Conservation (phyloP, 2,113 vertebrate species). For the Apistogramma diplotaenia region DNA sequence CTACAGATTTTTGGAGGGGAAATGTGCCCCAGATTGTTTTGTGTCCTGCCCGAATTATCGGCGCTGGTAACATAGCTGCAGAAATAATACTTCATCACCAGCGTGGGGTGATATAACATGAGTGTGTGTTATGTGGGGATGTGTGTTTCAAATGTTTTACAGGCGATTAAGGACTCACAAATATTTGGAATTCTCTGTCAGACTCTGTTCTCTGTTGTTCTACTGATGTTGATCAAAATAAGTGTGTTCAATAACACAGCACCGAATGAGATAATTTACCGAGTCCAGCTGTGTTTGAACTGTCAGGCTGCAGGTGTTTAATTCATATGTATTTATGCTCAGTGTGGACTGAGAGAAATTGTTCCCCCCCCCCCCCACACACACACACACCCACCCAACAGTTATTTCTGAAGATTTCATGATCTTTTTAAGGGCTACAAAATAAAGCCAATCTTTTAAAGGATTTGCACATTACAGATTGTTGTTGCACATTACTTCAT, state of each 20-base stretch:
- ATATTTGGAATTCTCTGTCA: background rate
- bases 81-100: background rate
- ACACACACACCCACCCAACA: background rate
- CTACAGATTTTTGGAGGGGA: background rate
- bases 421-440: background rate
- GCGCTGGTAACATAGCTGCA: background rate
- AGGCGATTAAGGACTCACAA: background rate
- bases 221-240: background rate
- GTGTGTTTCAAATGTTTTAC: background rate
- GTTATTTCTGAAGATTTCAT: background rate
- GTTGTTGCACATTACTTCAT: slow-evolving; percentile 2
- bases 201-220: background rate
- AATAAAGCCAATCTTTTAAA: background rate
- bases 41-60: background rate
- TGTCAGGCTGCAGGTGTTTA: background rate
- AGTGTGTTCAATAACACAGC: background rate
- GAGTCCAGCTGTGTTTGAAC: background rate
- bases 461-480: background rate
- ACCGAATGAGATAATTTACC: background rate
- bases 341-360: background rate
- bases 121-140: background rate
- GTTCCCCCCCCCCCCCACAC: background rate
- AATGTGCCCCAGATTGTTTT: background rate
- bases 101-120: background rate
- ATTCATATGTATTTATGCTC: background rate